A percentile compares a stretch with the other conserved stretches of the same genome.
Conservation (phyloP, 2,797 vertebrate genomes). For the Pseudochaenichthys georgianus region DNA sequence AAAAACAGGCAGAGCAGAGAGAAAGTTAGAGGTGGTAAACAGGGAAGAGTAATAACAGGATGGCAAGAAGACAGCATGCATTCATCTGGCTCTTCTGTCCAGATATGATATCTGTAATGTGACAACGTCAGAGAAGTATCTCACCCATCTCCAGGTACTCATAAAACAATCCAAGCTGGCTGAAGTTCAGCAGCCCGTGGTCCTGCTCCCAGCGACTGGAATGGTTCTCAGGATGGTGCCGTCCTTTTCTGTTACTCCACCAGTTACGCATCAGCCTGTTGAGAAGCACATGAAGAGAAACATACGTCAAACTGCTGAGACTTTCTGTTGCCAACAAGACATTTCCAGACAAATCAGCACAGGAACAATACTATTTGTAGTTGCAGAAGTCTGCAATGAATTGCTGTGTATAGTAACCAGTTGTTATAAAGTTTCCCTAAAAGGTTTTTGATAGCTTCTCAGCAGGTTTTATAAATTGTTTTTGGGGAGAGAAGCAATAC, state of each 20-base stretch:
- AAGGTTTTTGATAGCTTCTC: background rate
- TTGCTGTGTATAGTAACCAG: no score
- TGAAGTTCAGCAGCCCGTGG: conserved; percentile 91
- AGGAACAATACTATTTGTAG: background rate
- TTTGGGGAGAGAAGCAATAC: background rate
- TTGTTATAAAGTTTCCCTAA: background rate
- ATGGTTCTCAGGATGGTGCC: conserved; percentile 87
- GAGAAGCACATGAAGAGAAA: conserved; percentile 5
- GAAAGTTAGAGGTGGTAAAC: background rate
- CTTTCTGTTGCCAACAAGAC: background rate
- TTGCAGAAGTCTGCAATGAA: background rate
- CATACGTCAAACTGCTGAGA: background rate
- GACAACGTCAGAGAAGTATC: conserved; percentile 13
- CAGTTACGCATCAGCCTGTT: conserved; percentile 91
- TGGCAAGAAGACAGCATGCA: background rate
- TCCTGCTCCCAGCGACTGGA: conserved; percentile 98
- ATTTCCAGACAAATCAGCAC: conserved; percentile 8
- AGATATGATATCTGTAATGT: background rate
- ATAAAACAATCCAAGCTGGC: conserved; percentile 93
- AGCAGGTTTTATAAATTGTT: background rate
- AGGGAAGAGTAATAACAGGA: background rate
- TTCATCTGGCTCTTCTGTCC: background rate
- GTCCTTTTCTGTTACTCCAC: conserved; percentile 88
- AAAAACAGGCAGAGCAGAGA: background rate
- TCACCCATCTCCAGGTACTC: conserved; percentile 99